Evolutionary conservation across 2,797 vertebrate genomes (phyloP), one percentile per base, ranked within the genome.

Genomic region (Erpetoichthys calabaricus): DNA sequence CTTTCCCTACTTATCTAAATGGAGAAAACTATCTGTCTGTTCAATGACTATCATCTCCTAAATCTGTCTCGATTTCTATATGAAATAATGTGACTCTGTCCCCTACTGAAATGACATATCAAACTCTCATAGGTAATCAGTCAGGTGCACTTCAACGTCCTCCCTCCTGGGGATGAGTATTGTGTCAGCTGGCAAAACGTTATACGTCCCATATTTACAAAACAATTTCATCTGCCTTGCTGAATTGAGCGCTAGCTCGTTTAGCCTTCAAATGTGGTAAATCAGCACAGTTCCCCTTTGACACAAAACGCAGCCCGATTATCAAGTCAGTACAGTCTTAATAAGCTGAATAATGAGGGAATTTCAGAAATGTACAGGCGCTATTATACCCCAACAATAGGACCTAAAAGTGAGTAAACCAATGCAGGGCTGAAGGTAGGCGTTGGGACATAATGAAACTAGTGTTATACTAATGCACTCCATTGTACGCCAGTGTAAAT

Each of bases 301-400:
- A 85, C 88, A 76, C 74, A 65, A 75, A 85, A 80, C 68, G 84
- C 76, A 62, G 88, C 76, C 70, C 84, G 88, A 89, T 93, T 89
- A 94, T 90, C 80, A 90, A 90, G 87, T 82, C 84, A 83, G 82
- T 80, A 83, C 87, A 85, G 88, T 90, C 91, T 93, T 97, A 97
- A 97, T 95, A 93, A 91, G 89, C 86, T 86, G 91, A 92, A 96
- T 96, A 98, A 98, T 94, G 90, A 92, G 92, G 86, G 92, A 92
- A 95, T 93, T 91, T 96, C 89, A 92, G 84, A 91, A 94, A 94
- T 94, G 89, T 91, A 89, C 89, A 75, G 84, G 87, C 74, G 85
- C 89, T 86, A 92, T 96, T 95, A 93, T 91, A 86, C 80, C 77
- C 79, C 85, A 89, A 97, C 94, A 98, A 97, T 96, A 85, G 90